A percentile compares a stretch with the other conserved stretches of the same genome.
phyloP scores from a whole-genome alignment of 2,888 invertebrate species.

The Caenorhabditis virilis region DNA sequence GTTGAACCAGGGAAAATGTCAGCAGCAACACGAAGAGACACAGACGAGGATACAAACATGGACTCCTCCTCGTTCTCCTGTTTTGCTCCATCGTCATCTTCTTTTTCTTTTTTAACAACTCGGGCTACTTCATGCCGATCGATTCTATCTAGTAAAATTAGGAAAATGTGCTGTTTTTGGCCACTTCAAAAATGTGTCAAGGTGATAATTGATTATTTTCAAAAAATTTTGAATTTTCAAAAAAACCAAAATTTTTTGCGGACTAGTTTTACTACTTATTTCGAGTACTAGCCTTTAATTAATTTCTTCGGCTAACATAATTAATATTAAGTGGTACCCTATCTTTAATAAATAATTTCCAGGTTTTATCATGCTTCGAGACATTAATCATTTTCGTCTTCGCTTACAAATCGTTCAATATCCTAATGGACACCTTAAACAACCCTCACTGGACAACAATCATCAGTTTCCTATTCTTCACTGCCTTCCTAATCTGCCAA shows the following conservation, averaged over 20 bases:
- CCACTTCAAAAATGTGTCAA: conserved; percentile 62
- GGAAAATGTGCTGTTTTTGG: conserved; percentile 59
- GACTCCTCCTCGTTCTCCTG: conserved; percentile 2
- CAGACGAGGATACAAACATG: not conserved
- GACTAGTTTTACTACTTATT: too few relatives aligned
- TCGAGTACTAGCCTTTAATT: too few relatives aligned
- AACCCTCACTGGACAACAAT: conserved; percentile 46
- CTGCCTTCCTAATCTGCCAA: conserved; percentile 40
- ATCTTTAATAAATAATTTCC: not conserved
- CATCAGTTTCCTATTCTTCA: conserved; percentile 40
- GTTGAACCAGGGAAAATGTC: not conserved
- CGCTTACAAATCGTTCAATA: conserved; percentile 37
- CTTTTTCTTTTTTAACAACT: too few relatives aligned
- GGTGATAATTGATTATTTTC: conserved; percentile 26
- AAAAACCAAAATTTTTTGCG: too few relatives aligned
- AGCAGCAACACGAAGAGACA: conserved; percentile 4
- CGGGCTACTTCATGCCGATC: too few relatives aligned
- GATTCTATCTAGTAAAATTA: conserved; percentile 17
- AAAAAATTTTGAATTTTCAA: too few relatives aligned
- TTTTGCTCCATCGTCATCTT: not conserved
- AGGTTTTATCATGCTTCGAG: conserved; percentile 50
- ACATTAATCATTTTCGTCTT: conserved; percentile 41
- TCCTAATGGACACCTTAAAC: conserved; percentile 27
- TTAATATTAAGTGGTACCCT: too few relatives aligned
- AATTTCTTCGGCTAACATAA: too few relatives aligned